A percentile compares a stretch with the other conserved stretches of the same genome.
phyloP scores from a whole-genome alignment of 2,888 invertebrate species.

The Tolmerus cingulatus region DNA sequence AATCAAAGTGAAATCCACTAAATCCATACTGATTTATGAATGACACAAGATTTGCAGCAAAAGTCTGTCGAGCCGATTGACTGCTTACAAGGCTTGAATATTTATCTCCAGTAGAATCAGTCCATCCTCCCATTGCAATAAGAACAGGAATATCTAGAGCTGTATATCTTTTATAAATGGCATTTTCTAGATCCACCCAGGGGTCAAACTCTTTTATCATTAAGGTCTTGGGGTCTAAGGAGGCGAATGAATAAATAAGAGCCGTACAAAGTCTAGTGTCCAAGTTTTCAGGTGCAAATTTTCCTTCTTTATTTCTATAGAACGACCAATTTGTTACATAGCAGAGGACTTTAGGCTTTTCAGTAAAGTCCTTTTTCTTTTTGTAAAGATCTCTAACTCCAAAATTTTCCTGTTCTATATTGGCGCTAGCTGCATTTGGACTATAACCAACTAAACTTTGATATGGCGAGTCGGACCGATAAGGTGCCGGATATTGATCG shows the following conservation, averaged over 20 bases:
- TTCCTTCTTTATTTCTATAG: conserved; percentile 81
- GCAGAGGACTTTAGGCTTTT: conserved; percentile 73
- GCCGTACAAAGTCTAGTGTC: conserved; percentile 86
- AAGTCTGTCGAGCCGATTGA: conserved; percentile 71
- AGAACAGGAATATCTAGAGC: conserved; percentile 72
- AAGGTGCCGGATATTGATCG: conserved; percentile 57
- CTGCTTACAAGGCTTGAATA: conserved; percentile 81
- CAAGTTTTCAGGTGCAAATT: conserved; percentile 86
- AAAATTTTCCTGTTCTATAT: neutral
- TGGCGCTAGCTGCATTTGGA: neutral
- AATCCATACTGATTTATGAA: conserved; percentile 81
- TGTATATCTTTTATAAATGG: conserved; percentile 80
- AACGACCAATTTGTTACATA: conserved; percentile 91
- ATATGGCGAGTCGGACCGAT: conserved; percentile 59
- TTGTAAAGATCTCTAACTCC: neutral
- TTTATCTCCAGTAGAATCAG: conserved; percentile 88
- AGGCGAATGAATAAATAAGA: conserved; percentile 88
- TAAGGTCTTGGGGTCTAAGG: conserved; percentile 80
- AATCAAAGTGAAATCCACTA: conserved; percentile 88
- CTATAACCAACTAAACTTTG: conserved; percentile 57
- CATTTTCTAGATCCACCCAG: conserved; percentile 87
- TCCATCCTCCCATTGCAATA: conserved; percentile 94
- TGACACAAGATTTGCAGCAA: conserved; percentile 73
- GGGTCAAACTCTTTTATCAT: conserved; percentile 83
- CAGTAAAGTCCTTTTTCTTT: conserved; percentile 53